These are phyloP conservation scores for Hydropsyche tenuis DNA, from an alignment of 1,140 invertebrate species.

Conservation along the genomic window DNA sequence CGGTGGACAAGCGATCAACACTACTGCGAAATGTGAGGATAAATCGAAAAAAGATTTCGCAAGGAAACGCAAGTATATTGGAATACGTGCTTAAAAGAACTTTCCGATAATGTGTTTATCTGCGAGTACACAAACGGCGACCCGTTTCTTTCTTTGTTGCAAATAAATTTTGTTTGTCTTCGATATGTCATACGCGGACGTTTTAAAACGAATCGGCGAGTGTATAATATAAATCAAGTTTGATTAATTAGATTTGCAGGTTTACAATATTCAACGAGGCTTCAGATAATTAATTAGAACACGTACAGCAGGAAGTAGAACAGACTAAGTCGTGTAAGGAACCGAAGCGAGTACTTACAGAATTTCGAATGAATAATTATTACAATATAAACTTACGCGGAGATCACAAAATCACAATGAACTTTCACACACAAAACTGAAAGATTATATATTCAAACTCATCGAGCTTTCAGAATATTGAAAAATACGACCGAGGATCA, in stretches of 20 bases:
- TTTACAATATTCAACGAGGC: background rate
- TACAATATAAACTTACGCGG: too few relatives aligned
- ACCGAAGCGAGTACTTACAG: too few relatives aligned
- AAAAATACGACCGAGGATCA: too few relatives aligned
- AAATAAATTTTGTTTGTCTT: too few relatives aligned
- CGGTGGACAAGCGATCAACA: background rate
- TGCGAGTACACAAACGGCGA: too few relatives aligned
- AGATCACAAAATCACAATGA: too few relatives aligned
- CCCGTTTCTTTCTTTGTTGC: too few relatives aligned
- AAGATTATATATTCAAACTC: too few relatives aligned
- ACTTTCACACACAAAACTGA: too few relatives aligned
- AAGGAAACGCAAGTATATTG: background rate
- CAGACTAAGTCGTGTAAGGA: background rate
- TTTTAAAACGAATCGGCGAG: background rate
- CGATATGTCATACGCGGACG: background rate
- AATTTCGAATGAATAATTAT: too few relatives aligned
- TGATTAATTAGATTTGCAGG: background rate
- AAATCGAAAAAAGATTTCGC: background rate
- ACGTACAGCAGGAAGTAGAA: background rate
- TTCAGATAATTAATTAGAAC: conserved; percentile 13
- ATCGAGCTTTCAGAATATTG: too few relatives aligned
- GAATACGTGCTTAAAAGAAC: background rate
- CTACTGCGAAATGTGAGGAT: background rate
- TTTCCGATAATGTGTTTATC: too few relatives aligned
- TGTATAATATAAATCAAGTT: background rate